Conservation (phyloP, 2,888 invertebrate genomes). For the Paralinhomoeus sp. region DNA sequence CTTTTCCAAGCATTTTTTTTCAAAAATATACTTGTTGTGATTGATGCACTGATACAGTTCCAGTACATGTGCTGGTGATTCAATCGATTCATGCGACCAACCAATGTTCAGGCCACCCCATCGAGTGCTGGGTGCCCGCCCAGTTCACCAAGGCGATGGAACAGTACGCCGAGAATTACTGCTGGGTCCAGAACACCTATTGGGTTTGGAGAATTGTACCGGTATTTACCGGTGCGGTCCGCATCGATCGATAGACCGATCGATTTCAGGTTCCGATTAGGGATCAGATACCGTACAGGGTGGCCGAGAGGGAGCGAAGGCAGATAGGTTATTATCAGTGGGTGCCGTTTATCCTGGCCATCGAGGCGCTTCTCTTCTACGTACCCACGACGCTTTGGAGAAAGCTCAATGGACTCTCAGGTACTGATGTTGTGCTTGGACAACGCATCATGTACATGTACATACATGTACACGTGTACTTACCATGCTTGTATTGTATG, state of each 20-base stretch:
- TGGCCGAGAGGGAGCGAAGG: constrained; percentile 23
- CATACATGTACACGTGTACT: no score
- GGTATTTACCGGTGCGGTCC: no score
- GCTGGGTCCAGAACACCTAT: constrained; percentile 27
- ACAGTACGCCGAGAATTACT: constrained; percentile 33
- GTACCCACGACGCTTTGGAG: constrained; percentile 24
- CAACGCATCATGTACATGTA: no score
- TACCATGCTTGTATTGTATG: no score
- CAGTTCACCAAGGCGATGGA: constrained; percentile 33
- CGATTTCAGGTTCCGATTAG: constrained; percentile 21
- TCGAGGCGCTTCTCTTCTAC: constrained; percentile 23
- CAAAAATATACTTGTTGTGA: no score
- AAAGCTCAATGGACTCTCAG: constrained; percentile 21
- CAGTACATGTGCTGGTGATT: no score
- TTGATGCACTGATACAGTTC: no score
- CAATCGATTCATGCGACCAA: no score
- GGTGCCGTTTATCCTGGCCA: constrained; percentile 20
- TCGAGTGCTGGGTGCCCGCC: constrained; percentile 34
- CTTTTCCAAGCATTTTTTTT: no score
- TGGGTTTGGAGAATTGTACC: no score
- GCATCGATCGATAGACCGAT: no score
- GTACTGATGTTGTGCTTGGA: no score
- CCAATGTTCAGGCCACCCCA: constrained; percentile 31
- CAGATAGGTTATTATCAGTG: constrained; percentile 19
- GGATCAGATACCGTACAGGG: constrained; percentile 25